Base-by-base conservation (phyloP, 2,797 vertebrate genomes). In the Eutrigla gurnardus region DNA sequence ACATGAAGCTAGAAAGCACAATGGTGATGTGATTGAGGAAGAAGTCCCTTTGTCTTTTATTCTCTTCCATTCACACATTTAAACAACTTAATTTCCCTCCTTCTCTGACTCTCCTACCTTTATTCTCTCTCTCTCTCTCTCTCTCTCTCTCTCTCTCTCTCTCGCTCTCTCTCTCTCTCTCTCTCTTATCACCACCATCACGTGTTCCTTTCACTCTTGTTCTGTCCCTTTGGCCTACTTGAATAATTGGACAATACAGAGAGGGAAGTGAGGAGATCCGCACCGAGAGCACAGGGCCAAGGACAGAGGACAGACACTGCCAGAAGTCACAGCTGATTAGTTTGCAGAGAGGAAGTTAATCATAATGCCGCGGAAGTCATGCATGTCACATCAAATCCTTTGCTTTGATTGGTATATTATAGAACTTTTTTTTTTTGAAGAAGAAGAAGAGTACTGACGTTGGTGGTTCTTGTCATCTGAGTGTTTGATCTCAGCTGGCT, bases 211-310 rank as follows among this genome's bases (percentile, higher is more conserved):
- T 74, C 79, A 76, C 66, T 53, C 78, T 78, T 73, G 84, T 83
- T 78, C 57, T 62, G 74, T 74, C 78, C 65, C 77, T 82, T 67
- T 86, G 86, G 68, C 89, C 86, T 86, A 88, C 86, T 90, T 88
- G 84, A 87, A 84, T 93, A 90, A 90, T 88, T 86, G 80, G 82
- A 87, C 90, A 83, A 70, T 64, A 54, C 37, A 55, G 73, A 80
- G 60, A 79, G 69, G 70, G 73, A 77, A 71, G 79, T 39, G 77
- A 75, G 70, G 60, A 80, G 67, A 74, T 59, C 60, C 68, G 43
- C 69, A 43, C 54, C 70, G 80, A 70, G 62, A 78, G 33, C 68
- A 10, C 7, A 55, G 45, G 75, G 73, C 70, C 78, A 75, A 86
- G 67, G 81, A 81, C 83, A 53, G 50, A 43, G 76, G 63, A 80